Evolutionary conservation across 2,888 invertebrate genomes (phyloP).

Genomic region (Nymphalis polychloros): DNA sequence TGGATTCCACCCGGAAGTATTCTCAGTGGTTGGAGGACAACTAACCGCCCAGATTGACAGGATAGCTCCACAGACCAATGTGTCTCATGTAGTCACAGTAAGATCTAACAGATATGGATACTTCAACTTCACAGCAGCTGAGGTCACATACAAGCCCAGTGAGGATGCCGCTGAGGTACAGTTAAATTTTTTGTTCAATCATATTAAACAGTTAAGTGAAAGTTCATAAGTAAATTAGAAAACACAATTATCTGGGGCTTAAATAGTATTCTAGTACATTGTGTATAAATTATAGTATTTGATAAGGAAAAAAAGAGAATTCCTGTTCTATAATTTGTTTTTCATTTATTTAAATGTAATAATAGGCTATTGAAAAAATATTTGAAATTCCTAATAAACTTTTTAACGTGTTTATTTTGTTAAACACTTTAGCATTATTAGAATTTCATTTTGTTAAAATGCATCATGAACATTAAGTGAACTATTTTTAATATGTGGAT

Average conservation of each 20-base stretch:
- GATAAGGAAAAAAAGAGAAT: too few relatives aligned
- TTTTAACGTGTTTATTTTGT: too few relatives aligned
- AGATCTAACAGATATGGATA: slow-evolving; percentile 94
- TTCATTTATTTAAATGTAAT: too few relatives aligned
- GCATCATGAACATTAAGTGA: too few relatives aligned
- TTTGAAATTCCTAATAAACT: too few relatives aligned
- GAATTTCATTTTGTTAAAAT: too few relatives aligned
- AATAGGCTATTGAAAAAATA: too few relatives aligned
- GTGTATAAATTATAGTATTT: not conserved
- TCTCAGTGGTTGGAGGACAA: slow-evolving; percentile 94
- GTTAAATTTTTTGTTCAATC: slow-evolving; percentile 16
- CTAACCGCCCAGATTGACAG: slow-evolving; percentile 91
- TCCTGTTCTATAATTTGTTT: too few relatives aligned
- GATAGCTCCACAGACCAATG: slow-evolving; percentile 95
- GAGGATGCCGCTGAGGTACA: slow-evolving; percentile 90
- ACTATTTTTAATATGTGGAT: too few relatives aligned
- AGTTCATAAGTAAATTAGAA: not conserved
- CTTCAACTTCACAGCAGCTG: slow-evolving; percentile 98
- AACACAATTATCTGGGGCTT: not conserved
- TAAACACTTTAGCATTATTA: too few relatives aligned
- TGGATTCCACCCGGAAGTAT: slow-evolving; percentile 95
- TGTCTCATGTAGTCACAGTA: slow-evolving; percentile 95
- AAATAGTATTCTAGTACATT: not conserved
- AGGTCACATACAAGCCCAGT: slow-evolving; percentile 91
- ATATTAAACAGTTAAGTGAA: slow-evolving; percentile 4